Conservation (phyloP, 2,888 invertebrate species). For the Andrena haemorrhoa region DNA sequence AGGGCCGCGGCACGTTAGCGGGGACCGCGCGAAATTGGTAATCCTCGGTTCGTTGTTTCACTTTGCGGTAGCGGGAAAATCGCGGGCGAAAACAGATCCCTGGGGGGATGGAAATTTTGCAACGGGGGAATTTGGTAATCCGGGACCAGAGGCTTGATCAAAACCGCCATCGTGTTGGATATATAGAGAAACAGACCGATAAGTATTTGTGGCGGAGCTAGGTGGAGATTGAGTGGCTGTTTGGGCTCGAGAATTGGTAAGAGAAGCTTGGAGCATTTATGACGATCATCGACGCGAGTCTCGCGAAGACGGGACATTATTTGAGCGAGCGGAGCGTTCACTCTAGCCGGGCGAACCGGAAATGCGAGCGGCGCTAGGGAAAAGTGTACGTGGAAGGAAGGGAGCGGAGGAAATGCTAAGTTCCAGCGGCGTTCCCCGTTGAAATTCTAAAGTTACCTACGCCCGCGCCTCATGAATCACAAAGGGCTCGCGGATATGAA, state of each 20-base stretch:
- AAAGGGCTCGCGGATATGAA: slow-evolving; percentile 61
- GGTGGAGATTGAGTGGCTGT: background rate
- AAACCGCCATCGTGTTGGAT: background rate
- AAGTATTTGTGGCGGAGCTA: background rate
- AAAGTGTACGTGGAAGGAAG: slow-evolving; percentile 19
- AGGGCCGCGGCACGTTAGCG: slow-evolving; percentile 1
- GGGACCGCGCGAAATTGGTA: slow-evolving; percentile 30
- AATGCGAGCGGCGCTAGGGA: slow-evolving; percentile 1
- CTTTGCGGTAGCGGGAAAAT: slow-evolving; percentile 18
- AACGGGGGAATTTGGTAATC: background rate
- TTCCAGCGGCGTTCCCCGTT: slow-evolving; percentile 42
- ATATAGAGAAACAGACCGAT: background rate
- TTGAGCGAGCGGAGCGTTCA: background rate
- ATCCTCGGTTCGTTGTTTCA: slow-evolving; percentile 38
- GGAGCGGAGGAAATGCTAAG: slow-evolving; percentile 31
- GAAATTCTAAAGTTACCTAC: slow-evolving; percentile 52
- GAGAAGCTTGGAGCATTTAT: background rate
- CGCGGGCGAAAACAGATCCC: slow-evolving; percentile 15
- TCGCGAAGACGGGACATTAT: background rate
- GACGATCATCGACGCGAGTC: slow-evolving; percentile 13
- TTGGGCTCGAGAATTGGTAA: background rate
- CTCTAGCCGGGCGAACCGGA: background rate
- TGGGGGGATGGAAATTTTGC: slow-evolving; percentile 1
- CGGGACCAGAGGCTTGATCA: background rate
- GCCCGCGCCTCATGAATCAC: slow-evolving; percentile 57